These are phyloP conservation scores for Noctuana brunneofusca DNA, from an alignment of 2,888 invertebrate species.

Conservation along the genomic window DNA sequence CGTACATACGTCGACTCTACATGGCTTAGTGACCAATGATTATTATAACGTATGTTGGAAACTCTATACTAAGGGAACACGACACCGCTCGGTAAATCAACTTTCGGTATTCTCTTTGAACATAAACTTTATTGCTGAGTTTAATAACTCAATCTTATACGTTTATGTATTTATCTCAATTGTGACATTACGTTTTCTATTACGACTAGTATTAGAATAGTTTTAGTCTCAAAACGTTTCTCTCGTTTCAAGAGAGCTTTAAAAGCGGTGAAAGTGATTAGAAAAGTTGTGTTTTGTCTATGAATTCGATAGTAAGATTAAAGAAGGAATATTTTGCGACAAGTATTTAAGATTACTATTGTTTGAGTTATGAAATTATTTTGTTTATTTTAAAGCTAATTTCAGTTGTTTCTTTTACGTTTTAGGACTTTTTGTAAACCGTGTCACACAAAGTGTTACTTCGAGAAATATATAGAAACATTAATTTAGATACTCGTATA, in stretches of 20 bases:
- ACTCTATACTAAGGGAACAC: constrained; percentile 22
- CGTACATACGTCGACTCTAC: constrained; percentile 1
- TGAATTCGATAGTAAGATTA: too few relatives aligned
- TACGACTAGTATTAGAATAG: not conserved
- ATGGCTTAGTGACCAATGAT: constrained; percentile 8
- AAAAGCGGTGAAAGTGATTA: too few relatives aligned
- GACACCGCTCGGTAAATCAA: constrained; percentile 26
- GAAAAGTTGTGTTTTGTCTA: too few relatives aligned
- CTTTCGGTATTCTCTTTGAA: constrained; percentile 28
- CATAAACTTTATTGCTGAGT: constrained; percentile 4
- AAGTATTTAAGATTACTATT: too few relatives aligned
- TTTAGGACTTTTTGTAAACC: too few relatives aligned
- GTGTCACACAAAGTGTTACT: too few relatives aligned
- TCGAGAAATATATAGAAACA: too few relatives aligned
- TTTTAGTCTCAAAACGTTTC: not conserved
- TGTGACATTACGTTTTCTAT: constrained; percentile 1
- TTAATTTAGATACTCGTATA: too few relatives aligned
- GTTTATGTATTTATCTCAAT: constrained; percentile 1
- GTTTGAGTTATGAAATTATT: too few relatives aligned
- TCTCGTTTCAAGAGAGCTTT: not conserved
- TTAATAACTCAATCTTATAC: constrained; percentile 13
- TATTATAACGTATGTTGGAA: constrained; percentile 16
- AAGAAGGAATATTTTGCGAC: too few relatives aligned
- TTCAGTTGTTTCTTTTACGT: too few relatives aligned
- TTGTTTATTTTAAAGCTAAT: too few relatives aligned